Evolutionary conservation across 2,113 vertebrate species (phyloP), one percentile per base, ranked within the genome.

Genomic region (Cyrtonyx montezumae): DNA sequence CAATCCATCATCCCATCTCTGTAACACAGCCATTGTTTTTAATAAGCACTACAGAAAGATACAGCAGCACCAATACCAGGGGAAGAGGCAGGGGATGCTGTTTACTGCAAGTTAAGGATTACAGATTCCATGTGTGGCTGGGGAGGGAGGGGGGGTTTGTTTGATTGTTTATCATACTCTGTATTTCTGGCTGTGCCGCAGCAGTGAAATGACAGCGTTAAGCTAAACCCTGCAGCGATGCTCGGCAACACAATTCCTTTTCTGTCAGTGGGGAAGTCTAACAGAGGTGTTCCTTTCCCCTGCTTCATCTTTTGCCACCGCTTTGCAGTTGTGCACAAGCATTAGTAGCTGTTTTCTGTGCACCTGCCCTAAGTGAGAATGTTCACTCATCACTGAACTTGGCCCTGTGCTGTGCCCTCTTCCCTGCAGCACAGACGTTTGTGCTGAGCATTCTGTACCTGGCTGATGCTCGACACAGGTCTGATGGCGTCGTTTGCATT

Each of bases 401-500:
- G 46, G 58, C 40, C 37, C 7, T 0, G 2, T 0, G 1, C 3
- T 40, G 30, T 48, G 71, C 21, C 37, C 62, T 1, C 48, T 3
- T 18, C 15, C 34, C 4, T 0, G 0, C 4, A 0, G 42, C 79
- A 51, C 9, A 28, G 20, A 46, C 1, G 40, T 71, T 1, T 4
- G 46, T 34, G 43, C 43, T 6, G 49, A 7, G 4, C 0, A 0
- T 22, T 71, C 1, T 12, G 77, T 97, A 98, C 98, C 98, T 99
- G 98, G 23, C 59, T 81, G 2, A 98, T 97, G 90, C 91, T 98
- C 8, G 95, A 80, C 76, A 98, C 97, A 0, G 98, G 98, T 66
- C 93, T 96, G 86, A 97, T 96, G 87, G 66, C 85, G 91, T 98
- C 97, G 0, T 95, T 97, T 1, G 98, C 98, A 0, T 97, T 96